Conservation (phyloP, 2,888 invertebrate species). For the Mesopsocus fuscifrons region DNA sequence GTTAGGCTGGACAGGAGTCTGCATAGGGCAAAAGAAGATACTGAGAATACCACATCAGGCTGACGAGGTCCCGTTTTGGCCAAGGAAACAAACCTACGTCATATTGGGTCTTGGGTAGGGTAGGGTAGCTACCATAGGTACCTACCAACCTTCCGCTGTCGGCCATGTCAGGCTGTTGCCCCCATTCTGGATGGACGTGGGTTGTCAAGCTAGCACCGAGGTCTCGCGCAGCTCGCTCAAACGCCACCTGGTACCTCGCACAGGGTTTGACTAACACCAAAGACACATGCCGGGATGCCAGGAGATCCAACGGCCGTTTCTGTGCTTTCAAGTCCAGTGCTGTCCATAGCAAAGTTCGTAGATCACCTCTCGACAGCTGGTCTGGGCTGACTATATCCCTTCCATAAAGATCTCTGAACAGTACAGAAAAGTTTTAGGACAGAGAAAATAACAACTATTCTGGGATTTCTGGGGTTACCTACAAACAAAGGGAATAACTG, state of each 20-base stretch:
- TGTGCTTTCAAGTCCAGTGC: slow-evolving; percentile 16
- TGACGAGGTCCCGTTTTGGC: too few relatives aligned
- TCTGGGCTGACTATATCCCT: slow-evolving; percentile 16
- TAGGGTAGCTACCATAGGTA: too few relatives aligned
- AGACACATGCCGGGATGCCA: background rate
- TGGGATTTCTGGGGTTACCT: background rate
- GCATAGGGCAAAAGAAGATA: too few relatives aligned
- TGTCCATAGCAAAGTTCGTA: slow-evolving; percentile 16
- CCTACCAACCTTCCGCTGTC: slow-evolving; percentile 15
- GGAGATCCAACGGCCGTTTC: background rate
- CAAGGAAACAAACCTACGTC: too few relatives aligned
- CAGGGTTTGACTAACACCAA: slow-evolving; percentile 1
- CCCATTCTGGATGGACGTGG: slow-evolving; percentile 12
- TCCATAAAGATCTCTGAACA: slow-evolving; percentile 1
- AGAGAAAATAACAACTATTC: background rate
- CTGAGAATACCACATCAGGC: too few relatives aligned
- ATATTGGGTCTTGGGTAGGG: too few relatives aligned
- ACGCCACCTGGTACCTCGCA: slow-evolving; percentile 14
- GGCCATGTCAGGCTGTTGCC: slow-evolving; percentile 1
- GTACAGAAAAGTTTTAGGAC: background rate
- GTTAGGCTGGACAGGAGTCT: slow-evolving; percentile 3
- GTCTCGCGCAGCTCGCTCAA: slow-evolving; percentile 13
- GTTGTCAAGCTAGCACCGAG: slow-evolving; percentile 14
- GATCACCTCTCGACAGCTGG: slow-evolving; percentile 15
- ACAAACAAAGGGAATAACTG: background rate